These are phyloP conservation scores for Watsonalla binaria DNA, from an alignment of 2,888 invertebrate genomes.

Conservation along the genomic window DNA sequence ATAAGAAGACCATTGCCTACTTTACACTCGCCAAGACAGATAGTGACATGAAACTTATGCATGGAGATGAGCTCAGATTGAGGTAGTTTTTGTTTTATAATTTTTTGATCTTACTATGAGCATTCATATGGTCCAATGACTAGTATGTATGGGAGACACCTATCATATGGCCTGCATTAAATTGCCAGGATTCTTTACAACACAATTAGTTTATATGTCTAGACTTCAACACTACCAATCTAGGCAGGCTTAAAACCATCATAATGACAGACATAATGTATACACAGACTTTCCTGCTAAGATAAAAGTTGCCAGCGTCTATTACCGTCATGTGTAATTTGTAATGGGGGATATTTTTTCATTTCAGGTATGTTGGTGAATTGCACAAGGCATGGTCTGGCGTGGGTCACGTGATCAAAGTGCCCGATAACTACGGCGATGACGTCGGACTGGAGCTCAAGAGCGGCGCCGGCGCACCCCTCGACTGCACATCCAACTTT, in stretches of 20 bases:
- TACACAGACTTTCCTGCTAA: no score
- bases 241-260: no score
- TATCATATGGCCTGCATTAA: no score
- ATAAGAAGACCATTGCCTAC: slow-evolving; percentile 98
- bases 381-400: slow-evolving; percentile 97
- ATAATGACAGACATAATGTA: no score
- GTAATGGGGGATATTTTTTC: no score
- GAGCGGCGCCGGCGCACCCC: slow-evolving; percentile 93
- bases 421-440: slow-evolving; percentile 97
- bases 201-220: no score
- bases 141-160: neutral
- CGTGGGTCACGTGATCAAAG: slow-evolving; percentile 98
- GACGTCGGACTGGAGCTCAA: slow-evolving; percentile 98
- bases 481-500: slow-evolving; percentile 96
- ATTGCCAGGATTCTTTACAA: no score
- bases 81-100: no score
- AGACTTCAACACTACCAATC: no score
- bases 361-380: slow-evolving; percentile 88
- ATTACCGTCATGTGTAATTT: no score
- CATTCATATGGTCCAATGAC: neutral
- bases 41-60: slow-evolving; percentile 99
- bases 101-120: no score
- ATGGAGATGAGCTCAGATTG: slow-evolving; percentile 96
- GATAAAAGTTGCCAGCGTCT: no score
- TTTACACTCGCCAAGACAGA: slow-evolving; percentile 98